These are phyloP conservation scores for Mus spretus DNA, from an alignment of 2,797 vertebrate genomes.

Conservation along the genomic window DNA sequence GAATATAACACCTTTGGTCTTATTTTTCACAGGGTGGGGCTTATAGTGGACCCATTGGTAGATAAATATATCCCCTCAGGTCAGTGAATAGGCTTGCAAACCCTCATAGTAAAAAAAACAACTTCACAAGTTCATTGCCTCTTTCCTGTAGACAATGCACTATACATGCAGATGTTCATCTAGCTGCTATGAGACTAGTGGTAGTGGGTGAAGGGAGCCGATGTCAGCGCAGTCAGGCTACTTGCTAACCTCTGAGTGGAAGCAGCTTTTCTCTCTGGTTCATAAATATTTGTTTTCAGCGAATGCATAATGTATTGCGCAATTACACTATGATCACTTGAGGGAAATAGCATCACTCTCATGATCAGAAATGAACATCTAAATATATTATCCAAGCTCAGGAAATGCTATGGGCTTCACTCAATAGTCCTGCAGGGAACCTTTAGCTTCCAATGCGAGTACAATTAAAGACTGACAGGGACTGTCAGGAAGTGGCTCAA, in stretches of 20 bases:
- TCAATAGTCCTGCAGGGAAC: background rate
- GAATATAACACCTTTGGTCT: background rate
- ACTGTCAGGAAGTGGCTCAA: background rate
- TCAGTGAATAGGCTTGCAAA: background rate
- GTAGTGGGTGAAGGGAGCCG: background rate
- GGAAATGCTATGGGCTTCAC: background rate
- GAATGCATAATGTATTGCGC: background rate
- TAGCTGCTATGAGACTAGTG: background rate
- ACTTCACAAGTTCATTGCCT: background rate
- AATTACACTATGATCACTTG: background rate
- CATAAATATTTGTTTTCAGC: background rate
- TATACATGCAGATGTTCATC: background rate
- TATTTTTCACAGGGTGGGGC: background rate
- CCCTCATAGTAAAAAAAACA: background rate
- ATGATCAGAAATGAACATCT: background rate
- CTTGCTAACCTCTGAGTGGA: background rate
- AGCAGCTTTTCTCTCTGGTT: background rate
- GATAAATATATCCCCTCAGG: background rate
- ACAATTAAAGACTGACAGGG: background rate
- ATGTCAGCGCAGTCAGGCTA: fast-evolving
- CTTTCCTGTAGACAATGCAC: background rate
- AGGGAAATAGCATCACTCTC: background rate
- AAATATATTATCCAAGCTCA: background rate
- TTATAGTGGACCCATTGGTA: background rate
- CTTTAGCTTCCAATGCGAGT: background rate